Percentiles rank a stretch among this genome's conserved stretches.
phyloP scores from a whole-genome alignment of 2,797 vertebrate genomes.

The Eremophila alpestris region DNA sequence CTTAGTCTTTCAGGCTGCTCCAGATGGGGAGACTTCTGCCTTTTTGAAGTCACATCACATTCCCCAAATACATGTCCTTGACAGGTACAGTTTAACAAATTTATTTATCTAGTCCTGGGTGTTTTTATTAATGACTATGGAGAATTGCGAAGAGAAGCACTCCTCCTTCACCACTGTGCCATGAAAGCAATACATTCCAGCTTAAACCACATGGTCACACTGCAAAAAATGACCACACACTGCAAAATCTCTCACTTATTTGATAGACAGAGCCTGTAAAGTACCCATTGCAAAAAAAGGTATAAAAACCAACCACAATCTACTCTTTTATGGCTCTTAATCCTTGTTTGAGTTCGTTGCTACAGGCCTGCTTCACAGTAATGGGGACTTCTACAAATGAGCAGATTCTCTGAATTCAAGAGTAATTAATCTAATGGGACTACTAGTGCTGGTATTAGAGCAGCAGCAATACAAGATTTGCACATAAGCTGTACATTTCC shows the following conservation, averaged over 20 bases:
- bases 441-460: neutral
- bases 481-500: neutral
- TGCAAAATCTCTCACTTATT: neutral
- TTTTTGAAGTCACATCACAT: neutral
- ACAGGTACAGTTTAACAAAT: neutral
- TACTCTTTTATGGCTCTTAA: neutral
- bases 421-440: slow-evolving; percentile 30
- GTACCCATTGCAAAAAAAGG: neutral
- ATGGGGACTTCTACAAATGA: neutral
- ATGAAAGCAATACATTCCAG: neutral
- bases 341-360: neutral
- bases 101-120: neutral
- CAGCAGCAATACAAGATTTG: neutral
- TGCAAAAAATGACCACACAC: neutral
- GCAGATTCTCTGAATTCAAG: neutral
- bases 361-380: neutral
- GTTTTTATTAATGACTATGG: neutral
- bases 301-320: neutral
- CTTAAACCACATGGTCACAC: neutral
- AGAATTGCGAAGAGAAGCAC: neutral
- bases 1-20: neutral
- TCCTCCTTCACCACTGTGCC: neutral
- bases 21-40: neutral
- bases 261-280: neutral
- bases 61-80: neutral